Evolutionary conservation across 2,888 invertebrate genomes (phyloP).

Genomic region (Acheta domesticus): DNA sequence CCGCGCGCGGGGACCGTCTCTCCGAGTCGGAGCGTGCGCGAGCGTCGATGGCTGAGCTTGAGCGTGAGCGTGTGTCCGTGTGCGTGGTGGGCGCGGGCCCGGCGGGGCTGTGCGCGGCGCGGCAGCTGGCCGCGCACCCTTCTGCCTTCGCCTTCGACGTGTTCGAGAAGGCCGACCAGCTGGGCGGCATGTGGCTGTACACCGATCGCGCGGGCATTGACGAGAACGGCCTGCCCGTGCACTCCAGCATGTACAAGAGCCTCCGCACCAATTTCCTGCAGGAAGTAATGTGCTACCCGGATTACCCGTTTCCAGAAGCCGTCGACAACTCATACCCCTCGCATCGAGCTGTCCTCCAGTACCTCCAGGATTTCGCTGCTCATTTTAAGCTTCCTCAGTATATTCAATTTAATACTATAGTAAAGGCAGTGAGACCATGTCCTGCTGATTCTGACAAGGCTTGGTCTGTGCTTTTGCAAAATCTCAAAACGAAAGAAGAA

Average conservation of each 20-base stretch:
- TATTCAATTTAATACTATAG: neutral
- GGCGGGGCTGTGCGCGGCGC: too few relatives aligned
- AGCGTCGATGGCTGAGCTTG: too few relatives aligned
- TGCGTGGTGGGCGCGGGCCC: too few relatives aligned
- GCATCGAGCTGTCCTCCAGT: neutral
- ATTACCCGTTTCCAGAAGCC: neutral
- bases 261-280: neutral
- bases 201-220: neutral
- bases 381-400: neutral
- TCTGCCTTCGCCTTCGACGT: neutral
- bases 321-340: neutral
- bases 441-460: neutral
- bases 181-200: constrained; percentile 21
- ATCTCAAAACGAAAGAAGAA: neutral
- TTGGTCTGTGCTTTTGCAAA: neutral
- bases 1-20: too few relatives aligned
- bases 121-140: too few relatives aligned
- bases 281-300: neutral
- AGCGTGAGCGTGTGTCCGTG: too few relatives aligned
- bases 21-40: too few relatives aligned
- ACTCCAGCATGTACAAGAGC: constrained; percentile 23
- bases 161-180: constrained; percentile 8
- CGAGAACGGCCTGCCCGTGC: constrained; percentile 12
- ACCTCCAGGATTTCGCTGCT: neutral
- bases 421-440: neutral